Evolutionary conservation across 2,113 vertebrate genomes (phyloP), one percentile per base, ranked within the genome.

Genomic region (Salvelinus namaycush): DNA sequence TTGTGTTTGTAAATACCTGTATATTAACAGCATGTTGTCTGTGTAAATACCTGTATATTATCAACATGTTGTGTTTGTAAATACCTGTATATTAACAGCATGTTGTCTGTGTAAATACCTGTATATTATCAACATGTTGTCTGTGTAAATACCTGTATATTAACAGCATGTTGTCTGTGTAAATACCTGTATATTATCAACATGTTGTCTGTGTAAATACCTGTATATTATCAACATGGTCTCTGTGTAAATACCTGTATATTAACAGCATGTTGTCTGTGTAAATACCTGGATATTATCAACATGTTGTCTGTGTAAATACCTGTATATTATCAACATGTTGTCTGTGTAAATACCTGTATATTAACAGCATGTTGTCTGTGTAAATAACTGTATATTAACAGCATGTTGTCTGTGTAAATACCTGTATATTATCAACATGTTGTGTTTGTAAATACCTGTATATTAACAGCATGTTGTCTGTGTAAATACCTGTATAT

Each of bases 351-450:
- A 44, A 18, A 12, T 48, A 72, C 57, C 78, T 54, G 5, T 34
- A 34, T 34, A 6, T 77, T 81, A 5, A 48, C 68, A 70, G 13
- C 16, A 26, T 18, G 29, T 16, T 68, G 39, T 72, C 24, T 65
- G 29, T 59, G n/a, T 65, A 9, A 16, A n/a, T 11, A 59, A 2
- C 12, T 68, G 74, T 54, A 13, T 22, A 18, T 67, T 75, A 75
- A 77, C 29, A 44, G 20, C 39, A 11, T 27, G 1, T 54, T 79
- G 6, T 81, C 20, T 82, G 64, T 85, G 27, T 29, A 3, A 29
- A 29, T 29, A 29, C 27, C 27, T 29, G 27, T 29, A 29, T 29
- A 29, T 29, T 29, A 5, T 29, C 68, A 70, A 8, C 14, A 24
- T 18, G 27, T 27, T 67, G 51, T 71, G 16, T 64, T n/a, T 57